Conservation (phyloP, 2,888 invertebrate genomes). For the Zhuqinia jingwanae region DNA sequence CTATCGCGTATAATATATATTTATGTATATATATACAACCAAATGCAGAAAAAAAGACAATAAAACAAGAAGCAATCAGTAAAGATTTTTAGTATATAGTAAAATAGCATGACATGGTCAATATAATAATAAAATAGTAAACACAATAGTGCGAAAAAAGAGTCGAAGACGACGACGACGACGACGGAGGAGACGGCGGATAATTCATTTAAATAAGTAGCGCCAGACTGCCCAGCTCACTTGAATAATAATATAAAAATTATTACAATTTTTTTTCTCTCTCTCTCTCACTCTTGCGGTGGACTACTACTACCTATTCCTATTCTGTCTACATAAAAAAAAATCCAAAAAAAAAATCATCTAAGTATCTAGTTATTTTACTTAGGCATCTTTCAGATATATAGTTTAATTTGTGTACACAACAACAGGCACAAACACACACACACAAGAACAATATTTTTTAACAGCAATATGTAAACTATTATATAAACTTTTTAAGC, state of each 20-base stretch:
- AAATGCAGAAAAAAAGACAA: constrained; percentile 51
- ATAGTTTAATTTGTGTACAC: too few species aligned
- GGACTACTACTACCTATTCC: constrained; percentile 14
- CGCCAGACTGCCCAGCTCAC: constrained; percentile 72
- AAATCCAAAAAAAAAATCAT: too few species aligned
- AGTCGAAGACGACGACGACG: constrained; percentile 41
- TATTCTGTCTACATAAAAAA: not conserved
- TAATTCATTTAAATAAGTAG: constrained; percentile 68
- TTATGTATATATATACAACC: not conserved
- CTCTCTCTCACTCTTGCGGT: not conserved
- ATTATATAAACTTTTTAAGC: constrained; percentile 42
- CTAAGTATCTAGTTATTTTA: constrained; percentile 20
- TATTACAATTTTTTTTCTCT: constrained; percentile 57
- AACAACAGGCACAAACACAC: too few species aligned
- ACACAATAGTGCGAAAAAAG: constrained; percentile 22
- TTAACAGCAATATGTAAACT: not conserved
- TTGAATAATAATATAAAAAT: constrained; percentile 68
- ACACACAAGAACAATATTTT: not conserved
- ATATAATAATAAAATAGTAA: constrained; percentile 33
- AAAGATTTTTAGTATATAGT: constrained; percentile 24
- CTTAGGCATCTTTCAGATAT: constrained; percentile 22
- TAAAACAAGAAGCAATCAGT: constrained; percentile 62
- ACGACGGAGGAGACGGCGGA: constrained; percentile 59
- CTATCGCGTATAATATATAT: not conserved
- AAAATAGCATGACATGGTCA: not conserved